Evolutionary conservation across 1,140 invertebrate genomes (phyloP).

Genomic region (Spodoptera litura): DNA sequence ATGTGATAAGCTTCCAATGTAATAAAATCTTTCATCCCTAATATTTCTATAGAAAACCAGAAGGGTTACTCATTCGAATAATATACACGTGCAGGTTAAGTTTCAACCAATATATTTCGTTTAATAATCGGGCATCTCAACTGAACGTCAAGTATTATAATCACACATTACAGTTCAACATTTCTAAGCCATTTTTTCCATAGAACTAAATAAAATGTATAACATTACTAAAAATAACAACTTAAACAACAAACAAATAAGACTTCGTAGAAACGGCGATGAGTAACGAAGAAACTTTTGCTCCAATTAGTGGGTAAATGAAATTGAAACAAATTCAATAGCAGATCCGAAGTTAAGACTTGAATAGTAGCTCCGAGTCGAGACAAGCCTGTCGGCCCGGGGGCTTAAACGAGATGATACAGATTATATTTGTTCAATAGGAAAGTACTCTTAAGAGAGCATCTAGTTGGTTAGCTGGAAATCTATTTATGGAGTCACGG

Average conservation of each 20-base stretch:
- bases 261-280: background rate
- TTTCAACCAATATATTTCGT: background rate
- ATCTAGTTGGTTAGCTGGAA: too few species aligned
- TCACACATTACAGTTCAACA: too few species aligned
- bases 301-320: slow-evolving; percentile 15
- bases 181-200: too few species aligned
- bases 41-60: too few species aligned
- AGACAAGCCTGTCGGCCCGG: background rate
- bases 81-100: too few species aligned
- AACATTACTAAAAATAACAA: background rate
- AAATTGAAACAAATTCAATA: slow-evolving; percentile 11
- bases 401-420: background rate
- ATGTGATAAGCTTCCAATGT: too few species aligned
- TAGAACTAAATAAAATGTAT: too few species aligned
- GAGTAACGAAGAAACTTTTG: slow-evolving; percentile 4
- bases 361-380: background rate
- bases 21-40: too few species aligned
- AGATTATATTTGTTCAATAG: background rate
- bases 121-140: background rate
- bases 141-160: too few species aligned
- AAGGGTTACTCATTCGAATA: too few species aligned
- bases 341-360: background rate
- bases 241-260: background rate
- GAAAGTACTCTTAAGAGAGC: background rate
- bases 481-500: too few species aligned